Evolutionary conservation across 2,888 invertebrate genomes (phyloP), one percentile per base, ranked within the genome.

Genomic region (Gandaritis pyraliata): DNA sequence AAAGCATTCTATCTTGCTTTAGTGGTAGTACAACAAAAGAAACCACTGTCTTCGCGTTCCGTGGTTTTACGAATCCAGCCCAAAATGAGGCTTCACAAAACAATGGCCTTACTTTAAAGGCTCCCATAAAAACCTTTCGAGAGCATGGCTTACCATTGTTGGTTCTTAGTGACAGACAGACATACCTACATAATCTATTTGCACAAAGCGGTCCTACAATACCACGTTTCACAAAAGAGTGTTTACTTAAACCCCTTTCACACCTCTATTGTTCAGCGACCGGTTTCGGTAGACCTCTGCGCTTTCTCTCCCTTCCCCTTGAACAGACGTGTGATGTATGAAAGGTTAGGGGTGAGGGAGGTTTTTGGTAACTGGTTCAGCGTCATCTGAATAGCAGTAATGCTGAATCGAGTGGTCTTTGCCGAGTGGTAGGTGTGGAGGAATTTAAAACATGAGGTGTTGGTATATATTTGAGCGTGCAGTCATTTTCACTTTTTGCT

Each of bases 231-330:
- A 90, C 88, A 89, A 89, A 88, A 87, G 90, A 87, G 86, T 89
- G 88, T 90, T 90, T 90, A 88, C 88, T 85, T 87, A 87, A 89
- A 90, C 89, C 90, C 90, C 90, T 90, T 90, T 88, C 88, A 86
- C 90, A 89, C 90, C 85, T 89, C 87, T 72, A 87, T 90, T 90
- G 89, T 89, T 84, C 77, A 58, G 41, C 64, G 65, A 58, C 90
- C 86, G 84, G 66, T 72, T 54, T 66, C 59, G 50, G 11, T 53
- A 74, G 90, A 82, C 61, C 84, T 66, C 64, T 55, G 58, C 58
- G 63, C 63, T 69, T 69, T 58, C 74, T 70, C 65, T 62, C 68
- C 66, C 70, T 71, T 61, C 56, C 72, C 66, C 78, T 66, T 65
- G 61, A 65, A 38, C 59, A 48, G 61, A 66, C 73, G 60, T 45